Evolutionary conservation across 2,113 vertebrate species (phyloP).

Genomic region (Sakesphorus luctuosus): DNA sequence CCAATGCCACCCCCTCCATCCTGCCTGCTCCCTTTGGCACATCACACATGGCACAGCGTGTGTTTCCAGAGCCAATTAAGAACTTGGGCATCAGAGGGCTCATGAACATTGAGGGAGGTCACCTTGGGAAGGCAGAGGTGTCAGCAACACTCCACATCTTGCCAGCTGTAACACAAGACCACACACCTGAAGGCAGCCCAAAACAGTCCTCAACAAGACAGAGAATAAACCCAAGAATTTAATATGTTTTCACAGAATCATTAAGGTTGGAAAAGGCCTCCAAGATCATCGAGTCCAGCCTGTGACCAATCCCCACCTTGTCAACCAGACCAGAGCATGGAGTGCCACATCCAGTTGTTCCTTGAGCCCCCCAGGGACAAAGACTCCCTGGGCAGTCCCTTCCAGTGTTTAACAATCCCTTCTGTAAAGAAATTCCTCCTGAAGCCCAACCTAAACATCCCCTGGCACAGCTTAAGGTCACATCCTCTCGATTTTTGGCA

Average conservation of each 20-base stretch:
- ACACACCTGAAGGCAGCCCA: neutral
- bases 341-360: neutral
- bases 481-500: neutral
- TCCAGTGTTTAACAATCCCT: neutral
- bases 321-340: neutral
- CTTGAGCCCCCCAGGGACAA: neutral
- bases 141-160: neutral
- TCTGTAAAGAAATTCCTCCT: neutral
- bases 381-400: neutral
- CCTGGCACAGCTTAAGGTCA: neutral
- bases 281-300: neutral
- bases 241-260: neutral
- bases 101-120: neutral
- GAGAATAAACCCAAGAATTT: neutral
- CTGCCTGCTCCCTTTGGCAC: neutral
- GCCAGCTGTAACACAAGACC: neutral
- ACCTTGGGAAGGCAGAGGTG: neutral
- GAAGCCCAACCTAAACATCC: neutral
- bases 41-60: accelerated
- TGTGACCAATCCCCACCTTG: accelerated
- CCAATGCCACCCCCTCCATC: neutral
- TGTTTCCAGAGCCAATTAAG: neutral
- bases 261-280: neutral
- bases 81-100: neutral
- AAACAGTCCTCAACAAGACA: neutral